Evolutionary conservation across 2,113 vertebrate species (phyloP).

Genomic region (Chinchilla lanigera): DNA sequence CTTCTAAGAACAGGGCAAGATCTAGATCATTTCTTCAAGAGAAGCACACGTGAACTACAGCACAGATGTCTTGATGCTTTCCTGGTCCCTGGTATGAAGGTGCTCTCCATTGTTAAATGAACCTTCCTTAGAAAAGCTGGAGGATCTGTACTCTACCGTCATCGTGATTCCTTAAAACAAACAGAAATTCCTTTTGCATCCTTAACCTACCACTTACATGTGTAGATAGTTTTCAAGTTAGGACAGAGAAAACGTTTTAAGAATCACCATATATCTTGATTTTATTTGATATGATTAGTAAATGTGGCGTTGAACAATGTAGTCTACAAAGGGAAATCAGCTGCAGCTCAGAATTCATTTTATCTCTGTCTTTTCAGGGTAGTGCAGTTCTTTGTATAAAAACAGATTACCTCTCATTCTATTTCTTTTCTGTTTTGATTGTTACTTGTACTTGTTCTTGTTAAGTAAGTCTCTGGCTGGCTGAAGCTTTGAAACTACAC

Average conservation of each 20-base stretch:
- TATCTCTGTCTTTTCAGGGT: neutral
- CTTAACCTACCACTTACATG: accelerated
- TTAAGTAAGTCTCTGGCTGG: neutral
- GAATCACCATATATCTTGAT: neutral
- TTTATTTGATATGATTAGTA: neutral
- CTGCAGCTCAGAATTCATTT: neutral
- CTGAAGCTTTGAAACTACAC: neutral
- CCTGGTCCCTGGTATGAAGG: neutral
- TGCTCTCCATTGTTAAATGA: neutral
- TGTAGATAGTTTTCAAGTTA: neutral
- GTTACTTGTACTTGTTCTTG: neutral
- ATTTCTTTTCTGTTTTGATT: neutral
- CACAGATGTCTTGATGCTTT: neutral
- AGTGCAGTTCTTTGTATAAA: neutral
- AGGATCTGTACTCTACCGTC: neutral
- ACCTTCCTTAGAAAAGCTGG: neutral
- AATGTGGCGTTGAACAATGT: neutral
- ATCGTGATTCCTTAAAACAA: neutral
- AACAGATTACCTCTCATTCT: neutral
- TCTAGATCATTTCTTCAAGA: neutral
- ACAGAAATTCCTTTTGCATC: neutral
- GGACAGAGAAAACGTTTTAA: neutral
- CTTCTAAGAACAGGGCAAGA: neutral
- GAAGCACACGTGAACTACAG: neutral
- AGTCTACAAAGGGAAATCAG: neutral